Conservation (phyloP, 2,797 vertebrate species). For the Sebastes itinus region DNA sequence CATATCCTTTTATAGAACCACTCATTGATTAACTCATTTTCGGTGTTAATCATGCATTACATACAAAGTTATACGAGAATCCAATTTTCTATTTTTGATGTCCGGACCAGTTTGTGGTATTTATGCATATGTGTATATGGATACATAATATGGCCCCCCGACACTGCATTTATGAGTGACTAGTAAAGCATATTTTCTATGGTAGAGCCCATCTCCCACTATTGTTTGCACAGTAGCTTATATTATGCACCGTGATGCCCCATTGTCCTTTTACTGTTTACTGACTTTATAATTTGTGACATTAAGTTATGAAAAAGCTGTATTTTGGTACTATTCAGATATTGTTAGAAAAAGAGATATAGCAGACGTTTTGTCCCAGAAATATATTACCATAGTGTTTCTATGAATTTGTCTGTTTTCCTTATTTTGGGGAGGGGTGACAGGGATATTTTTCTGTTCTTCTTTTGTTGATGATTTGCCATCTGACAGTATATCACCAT, state of each 20-base stretch:
- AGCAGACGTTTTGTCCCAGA: slow-evolving; percentile 76
- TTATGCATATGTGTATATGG: slow-evolving; percentile 79
- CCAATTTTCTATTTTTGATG: slow-evolving; percentile 78
- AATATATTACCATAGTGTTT: slow-evolving; percentile 80
- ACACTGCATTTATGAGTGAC: slow-evolving; percentile 73
- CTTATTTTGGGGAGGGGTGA: slow-evolving; percentile 83
- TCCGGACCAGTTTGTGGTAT: slow-evolving; percentile 76
- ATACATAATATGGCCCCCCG: slow-evolving; percentile 68
- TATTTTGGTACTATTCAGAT: slow-evolving; percentile 82
- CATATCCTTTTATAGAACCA: slow-evolving; percentile 67
- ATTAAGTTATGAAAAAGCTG: slow-evolving; percentile 77
- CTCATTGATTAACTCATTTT: slow-evolving; percentile 72
- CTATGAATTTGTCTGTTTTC: slow-evolving; percentile 76
- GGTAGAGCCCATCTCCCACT: slow-evolving; percentile 72
- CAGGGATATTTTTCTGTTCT: slow-evolving; percentile 74
- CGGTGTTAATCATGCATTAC: slow-evolving; percentile 65
- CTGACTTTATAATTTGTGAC: slow-evolving; percentile 78
- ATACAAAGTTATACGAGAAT: slow-evolving; percentile 63
- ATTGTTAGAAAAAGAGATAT: slow-evolving; percentile 76
- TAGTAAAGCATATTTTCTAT: slow-evolving; percentile 74
- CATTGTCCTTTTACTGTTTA: slow-evolving; percentile 71
- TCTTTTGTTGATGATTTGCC: slow-evolving; percentile 90
- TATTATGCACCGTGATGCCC: slow-evolving; percentile 79
- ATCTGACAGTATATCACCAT: slow-evolving; percentile 90
- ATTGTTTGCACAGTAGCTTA: slow-evolving; percentile 81